These are phyloP conservation scores for Panagrolaimus sp. DNA, from an alignment of 1,140 invertebrate species.

Conservation along the genomic window DNA sequence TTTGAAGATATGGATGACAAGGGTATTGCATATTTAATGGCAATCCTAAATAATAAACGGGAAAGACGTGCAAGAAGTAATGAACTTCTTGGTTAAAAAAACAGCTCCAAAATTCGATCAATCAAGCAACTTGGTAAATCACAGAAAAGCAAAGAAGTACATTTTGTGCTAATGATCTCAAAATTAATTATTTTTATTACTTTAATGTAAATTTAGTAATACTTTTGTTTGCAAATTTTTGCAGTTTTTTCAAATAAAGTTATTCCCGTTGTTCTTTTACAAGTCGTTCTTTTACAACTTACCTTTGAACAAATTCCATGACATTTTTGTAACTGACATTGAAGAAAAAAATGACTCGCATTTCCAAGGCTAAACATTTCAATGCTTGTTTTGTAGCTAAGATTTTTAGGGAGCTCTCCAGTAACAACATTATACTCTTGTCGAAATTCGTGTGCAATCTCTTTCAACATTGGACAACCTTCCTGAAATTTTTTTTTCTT, in stretches of 20 bases:
- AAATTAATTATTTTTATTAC: no score
- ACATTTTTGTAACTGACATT: slow-evolving; percentile 6
- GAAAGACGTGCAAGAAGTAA: not conserved
- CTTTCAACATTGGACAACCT: not conserved
- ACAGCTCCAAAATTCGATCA: not conserved
- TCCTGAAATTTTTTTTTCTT: not conserved
- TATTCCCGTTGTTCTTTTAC: no score
- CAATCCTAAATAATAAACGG: not conserved
- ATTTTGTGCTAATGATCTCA: no score
- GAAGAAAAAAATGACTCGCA: not conserved
- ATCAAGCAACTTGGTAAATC: no score
- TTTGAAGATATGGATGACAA: not conserved
- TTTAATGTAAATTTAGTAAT: no score
- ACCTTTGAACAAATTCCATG: not conserved
- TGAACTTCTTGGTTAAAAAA: not conserved
- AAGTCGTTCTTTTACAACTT: not conserved
- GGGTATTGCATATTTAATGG: not conserved
- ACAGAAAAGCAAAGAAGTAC: no score
- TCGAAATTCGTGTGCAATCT: not conserved
- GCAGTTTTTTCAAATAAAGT: no score
- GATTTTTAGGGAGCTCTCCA: no score
- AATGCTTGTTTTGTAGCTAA: not conserved
- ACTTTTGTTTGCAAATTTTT: no score
- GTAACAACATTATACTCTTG: not conserved
- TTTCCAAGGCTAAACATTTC: slow-evolving; percentile 4